A percentile compares a stretch with the other conserved stretches of the same genome.
phyloP scores from a whole-genome alignment of 2,888 invertebrate genomes.

The Netelia fuscicornis region DNA sequence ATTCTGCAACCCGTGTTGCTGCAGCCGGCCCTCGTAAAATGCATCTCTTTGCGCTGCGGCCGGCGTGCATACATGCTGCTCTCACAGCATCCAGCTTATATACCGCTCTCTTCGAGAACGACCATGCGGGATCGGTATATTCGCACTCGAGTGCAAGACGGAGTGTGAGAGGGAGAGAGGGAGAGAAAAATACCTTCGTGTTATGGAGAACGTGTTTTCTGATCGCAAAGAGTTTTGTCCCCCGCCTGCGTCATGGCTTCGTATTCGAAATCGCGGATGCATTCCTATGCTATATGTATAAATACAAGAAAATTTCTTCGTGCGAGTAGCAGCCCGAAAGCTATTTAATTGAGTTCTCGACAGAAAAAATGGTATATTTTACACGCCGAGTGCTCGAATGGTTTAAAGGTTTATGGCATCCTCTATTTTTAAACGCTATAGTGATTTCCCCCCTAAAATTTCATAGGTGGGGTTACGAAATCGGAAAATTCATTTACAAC shows the following conservation, averaged over 20 bases:
- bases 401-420: too few species aligned
- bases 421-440: too few species aligned
- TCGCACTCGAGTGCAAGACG: conserved; percentile 8
- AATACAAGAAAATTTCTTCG: background rate
- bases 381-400: too few species aligned
- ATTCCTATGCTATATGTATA: conserved; percentile 24
- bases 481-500: too few species aligned
- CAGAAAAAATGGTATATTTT: too few species aligned
- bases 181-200: conserved; percentile 34
- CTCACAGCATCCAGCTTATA: background rate
- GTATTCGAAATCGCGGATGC: conserved; percentile 39
- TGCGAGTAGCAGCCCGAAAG: background rate
- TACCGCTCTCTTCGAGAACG: conserved; percentile 21
- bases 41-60: conserved; percentile 42
- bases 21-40: conserved; percentile 66
- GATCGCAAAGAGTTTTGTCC: conserved; percentile 56
- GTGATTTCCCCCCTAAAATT: too few species aligned
- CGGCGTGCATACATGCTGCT: conserved; percentile 12
- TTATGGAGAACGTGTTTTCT: conserved; percentile 62
- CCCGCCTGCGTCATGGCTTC: conserved; percentile 30
- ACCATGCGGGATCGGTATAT: conserved; percentile 11
- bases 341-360: background rate
- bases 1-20: conserved; percentile 38
- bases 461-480: too few species aligned
- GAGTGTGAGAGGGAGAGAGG: conserved; percentile 1